A percentile compares a stretch with the other conserved stretches of the same genome.
These are phyloP conservation scores for Dipodomys spectabilis DNA, from an alignment of 2,113 vertebrate species.

Conservation along the genomic window DNA sequence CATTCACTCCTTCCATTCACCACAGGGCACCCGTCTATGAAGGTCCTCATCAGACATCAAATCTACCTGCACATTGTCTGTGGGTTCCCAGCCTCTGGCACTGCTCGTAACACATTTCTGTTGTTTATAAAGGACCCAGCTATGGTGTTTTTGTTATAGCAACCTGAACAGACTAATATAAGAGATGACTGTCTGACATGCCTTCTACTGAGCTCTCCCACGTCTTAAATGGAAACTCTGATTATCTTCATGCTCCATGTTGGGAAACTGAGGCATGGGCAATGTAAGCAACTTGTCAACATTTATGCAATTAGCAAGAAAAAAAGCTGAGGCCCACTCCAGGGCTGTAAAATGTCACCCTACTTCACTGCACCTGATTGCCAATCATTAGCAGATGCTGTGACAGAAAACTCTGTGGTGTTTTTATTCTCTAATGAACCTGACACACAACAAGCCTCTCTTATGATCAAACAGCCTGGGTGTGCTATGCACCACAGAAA, in stretches of 20 bases:
- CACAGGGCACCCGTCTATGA: background rate
- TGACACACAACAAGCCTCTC: background rate
- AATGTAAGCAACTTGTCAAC: background rate
- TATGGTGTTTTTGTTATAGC: background rate
- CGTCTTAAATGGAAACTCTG: background rate
- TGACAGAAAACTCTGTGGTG: background rate
- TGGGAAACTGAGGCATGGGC: constrained; percentile 12
- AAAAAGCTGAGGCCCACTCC: background rate
- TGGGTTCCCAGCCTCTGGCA: background rate
- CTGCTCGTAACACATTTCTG: background rate
- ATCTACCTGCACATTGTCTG: background rate
- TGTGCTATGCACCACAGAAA: constrained; percentile 48
- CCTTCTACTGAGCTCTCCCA: background rate
- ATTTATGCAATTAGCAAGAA: background rate
- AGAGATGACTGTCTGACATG: background rate
- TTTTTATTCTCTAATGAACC: constrained; percentile 3
- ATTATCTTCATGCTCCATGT: background rate
- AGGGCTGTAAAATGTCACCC: background rate
- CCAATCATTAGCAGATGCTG: background rate
- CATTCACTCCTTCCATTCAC: background rate
- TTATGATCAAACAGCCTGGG: constrained; percentile 53
- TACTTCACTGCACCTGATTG: background rate
- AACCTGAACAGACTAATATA: background rate
- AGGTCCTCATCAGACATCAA: background rate
- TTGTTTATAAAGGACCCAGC: background rate